Base-by-base conservation (phyloP, 2,797 vertebrate genomes). In the Diglossa cyanea region DNA sequence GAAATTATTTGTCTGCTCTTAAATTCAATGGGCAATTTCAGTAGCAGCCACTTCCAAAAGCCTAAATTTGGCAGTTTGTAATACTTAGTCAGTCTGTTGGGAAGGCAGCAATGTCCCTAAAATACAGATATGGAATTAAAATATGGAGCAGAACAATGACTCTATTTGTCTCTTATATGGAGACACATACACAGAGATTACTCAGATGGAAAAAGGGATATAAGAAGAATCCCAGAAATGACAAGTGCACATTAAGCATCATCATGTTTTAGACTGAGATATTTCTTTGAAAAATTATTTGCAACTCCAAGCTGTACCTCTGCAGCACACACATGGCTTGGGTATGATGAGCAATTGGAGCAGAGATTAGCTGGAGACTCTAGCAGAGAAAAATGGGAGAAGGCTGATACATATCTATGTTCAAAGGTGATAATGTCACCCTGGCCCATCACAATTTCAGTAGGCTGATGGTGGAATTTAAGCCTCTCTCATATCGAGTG, bases 91-190 rank as follows among this genome's bases (percentile, higher is more conserved):
- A 93, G 81, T 87, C 95, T 96, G 92, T 87, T 91, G 85, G 77
- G 92, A 95, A 95, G 87, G 92, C 80, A 94, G 75, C 94, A 91
- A 67, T 53, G 68, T 94, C 81, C 87, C 94, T 76, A 92, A 95
- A 96, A 95, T 88, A 93, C 88, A 94, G 87, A 96, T 93, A 94
- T 23, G 55, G 89, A 92, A 96, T 93, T 96, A 96, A 97, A 97
- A 95, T 94, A 95, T 74, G 86, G 72, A 96, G 91, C 81, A 91
- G 94, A 95, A 96, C 88, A 95, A 93, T 90, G 91, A 63, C 75
- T 94, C 90, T 93, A 96, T 96, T 95, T 88, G 65, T 91, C 92
- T 97, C 93, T 37, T 92, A 87, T 92, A 93, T 77, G 78, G 91
- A 96, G 95, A 95, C 65, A 73, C 90, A 94, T 68, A 95, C 80